These are phyloP conservation scores for Podotricha telesiphe DNA, from an alignment of 2,888 invertebrate genomes.

Conservation along the genomic window DNA sequence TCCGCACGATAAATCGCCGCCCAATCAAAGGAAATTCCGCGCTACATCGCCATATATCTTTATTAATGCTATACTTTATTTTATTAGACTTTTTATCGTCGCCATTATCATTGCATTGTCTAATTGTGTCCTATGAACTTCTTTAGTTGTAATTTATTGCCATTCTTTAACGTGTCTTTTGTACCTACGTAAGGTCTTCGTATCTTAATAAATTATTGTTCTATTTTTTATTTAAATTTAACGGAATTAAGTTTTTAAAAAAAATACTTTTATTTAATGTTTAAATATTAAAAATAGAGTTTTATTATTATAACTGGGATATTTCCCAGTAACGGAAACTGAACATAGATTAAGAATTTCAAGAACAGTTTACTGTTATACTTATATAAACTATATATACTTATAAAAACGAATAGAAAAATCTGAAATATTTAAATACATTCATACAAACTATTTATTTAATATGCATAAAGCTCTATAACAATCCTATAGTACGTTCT, in stretches of 20 bases:
- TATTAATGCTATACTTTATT: constrained; percentile 81
- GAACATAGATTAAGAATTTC: no score
- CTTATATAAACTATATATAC: no score
- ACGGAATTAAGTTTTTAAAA: no score
- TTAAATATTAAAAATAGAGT: no score
- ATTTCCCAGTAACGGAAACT: no score
- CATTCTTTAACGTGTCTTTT: constrained; percentile 17
- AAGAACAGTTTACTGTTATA: no score
- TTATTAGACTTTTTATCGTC: constrained; percentile 78
- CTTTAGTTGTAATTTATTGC: constrained; percentile 45
- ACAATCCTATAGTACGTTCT: constrained; percentile 2
- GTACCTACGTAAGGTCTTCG: neutral
- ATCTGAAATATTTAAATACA: no score
- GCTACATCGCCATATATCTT: constrained; percentile 73
- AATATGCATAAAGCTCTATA: neutral
- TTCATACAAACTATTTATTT: neutral
- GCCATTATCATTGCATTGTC: constrained; percentile 71
- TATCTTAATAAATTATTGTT: neutral
- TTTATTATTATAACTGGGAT: no score
- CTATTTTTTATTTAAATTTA: no score
- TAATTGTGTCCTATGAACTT: constrained; percentile 61
- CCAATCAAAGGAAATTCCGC: constrained; percentile 81
- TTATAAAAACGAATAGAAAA: no score
- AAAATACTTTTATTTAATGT: no score
- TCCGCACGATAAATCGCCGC: constrained; percentile 83